These are phyloP conservation scores for Struthio camelus DNA, from an alignment of 2,113 vertebrate species.

Conservation along the genomic window DNA sequence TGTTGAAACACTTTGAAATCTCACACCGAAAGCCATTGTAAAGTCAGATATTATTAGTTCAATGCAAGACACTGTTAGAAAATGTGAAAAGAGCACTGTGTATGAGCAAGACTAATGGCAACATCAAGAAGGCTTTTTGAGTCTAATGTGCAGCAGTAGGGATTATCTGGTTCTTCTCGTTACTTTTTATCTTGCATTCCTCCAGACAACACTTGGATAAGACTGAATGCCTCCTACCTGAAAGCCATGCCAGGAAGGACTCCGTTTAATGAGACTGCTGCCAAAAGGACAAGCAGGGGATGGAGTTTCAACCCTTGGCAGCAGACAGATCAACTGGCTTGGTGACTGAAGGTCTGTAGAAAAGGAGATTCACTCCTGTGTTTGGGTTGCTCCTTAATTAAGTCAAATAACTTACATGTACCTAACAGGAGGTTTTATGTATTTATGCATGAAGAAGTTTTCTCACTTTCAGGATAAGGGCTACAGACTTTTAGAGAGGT, in stretches of 20 bases:
- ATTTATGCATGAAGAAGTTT: background rate
- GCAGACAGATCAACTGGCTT: background rate
- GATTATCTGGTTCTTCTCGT: background rate
- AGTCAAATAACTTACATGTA: background rate
- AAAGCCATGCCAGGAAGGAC: background rate
- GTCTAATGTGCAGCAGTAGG: rapidly evolving
- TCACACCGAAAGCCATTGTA: background rate
- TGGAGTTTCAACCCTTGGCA: background rate
- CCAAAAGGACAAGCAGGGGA: background rate
- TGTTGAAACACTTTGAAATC: background rate
- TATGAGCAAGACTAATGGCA: background rate
- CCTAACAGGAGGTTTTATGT: background rate
- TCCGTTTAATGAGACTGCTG: rapidly evolving
- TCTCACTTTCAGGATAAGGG: background rate
- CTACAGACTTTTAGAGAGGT: background rate
- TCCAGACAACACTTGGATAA: background rate
- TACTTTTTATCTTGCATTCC: background rate
- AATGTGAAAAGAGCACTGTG: background rate
- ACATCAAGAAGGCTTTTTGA: background rate
- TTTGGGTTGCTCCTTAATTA: background rate
- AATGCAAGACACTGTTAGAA: background rate
- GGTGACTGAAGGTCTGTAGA: background rate
- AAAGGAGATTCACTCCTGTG: background rate
- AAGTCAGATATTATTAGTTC: background rate
- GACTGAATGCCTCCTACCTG: background rate